A percentile compares a stretch with the other conserved stretches of the same genome.
phyloP scores from a whole-genome alignment of 2,888 invertebrate genomes.

The Oegoconia quadripuncta region DNA sequence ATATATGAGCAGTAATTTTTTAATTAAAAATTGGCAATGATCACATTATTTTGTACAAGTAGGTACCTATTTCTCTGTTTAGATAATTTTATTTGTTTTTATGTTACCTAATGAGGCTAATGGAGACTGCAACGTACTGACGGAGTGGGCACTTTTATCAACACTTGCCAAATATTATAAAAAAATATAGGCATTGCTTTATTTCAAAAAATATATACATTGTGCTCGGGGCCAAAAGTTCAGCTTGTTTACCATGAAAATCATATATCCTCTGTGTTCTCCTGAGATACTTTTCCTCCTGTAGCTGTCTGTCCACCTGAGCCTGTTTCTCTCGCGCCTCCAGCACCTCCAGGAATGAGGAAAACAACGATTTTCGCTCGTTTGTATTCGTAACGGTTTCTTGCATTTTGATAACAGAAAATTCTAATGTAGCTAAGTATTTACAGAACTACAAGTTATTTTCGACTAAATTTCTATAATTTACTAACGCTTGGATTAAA shows the following conservation, averaged over 20 bases:
- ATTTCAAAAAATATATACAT: too few relatives aligned
- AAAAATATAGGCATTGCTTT: too few relatives aligned
- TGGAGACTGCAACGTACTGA: too few relatives aligned
- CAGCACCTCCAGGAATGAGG: slow-evolving; percentile 62
- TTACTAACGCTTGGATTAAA: slow-evolving; percentile 13
- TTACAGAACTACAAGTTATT: background rate
- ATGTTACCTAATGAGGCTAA: too few relatives aligned
- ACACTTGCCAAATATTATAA: too few relatives aligned
- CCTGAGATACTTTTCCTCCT: slow-evolving; percentile 63
- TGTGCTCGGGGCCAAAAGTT: background rate
- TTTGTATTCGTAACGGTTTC: slow-evolving; percentile 72
- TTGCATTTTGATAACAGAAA: slow-evolving; percentile 56
- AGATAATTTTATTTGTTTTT: too few relatives aligned
- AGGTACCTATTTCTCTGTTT: too few relatives aligned
- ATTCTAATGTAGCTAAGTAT: slow-evolving; percentile 13
- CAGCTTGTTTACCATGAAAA: slow-evolving; percentile 60
- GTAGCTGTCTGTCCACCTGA: slow-evolving; percentile 57
- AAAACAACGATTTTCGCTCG: slow-evolving; percentile 67
- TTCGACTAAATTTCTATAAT: slow-evolving; percentile 1
- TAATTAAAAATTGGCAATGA: too few relatives aligned
- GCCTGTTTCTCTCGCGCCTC: slow-evolving; percentile 61
- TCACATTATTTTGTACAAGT: too few relatives aligned
- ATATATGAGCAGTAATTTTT: too few relatives aligned
- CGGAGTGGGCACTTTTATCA: too few relatives aligned
- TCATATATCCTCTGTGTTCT: slow-evolving; percentile 70